Percentiles rank a stretch among this genome's conserved stretches.
These are phyloP conservation scores for Stomatorhinus walkeri DNA, from an alignment of 2,797 vertebrate species.

Conservation along the genomic window DNA sequence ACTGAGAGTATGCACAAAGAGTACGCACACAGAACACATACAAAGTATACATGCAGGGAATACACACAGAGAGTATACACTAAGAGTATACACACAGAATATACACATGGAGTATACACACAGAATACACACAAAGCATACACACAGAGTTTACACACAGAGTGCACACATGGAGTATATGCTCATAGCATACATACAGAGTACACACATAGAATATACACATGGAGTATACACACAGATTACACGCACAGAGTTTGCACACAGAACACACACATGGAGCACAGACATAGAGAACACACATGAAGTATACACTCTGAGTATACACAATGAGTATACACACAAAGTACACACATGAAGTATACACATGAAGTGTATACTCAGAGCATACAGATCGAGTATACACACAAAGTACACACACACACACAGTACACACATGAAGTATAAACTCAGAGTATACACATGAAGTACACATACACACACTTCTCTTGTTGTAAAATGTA, in stretches of 20 bases:
- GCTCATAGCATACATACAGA: too few relatives aligned
- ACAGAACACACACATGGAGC: background rate
- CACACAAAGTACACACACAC: background rate
- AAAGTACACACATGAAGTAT: too few relatives aligned
- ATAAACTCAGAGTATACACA: background rate
- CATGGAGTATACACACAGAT: background rate
- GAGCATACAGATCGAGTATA: background rate
- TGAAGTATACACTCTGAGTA: background rate
- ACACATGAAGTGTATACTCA: background rate
- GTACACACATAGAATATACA: background rate
- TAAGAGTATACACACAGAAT: background rate
- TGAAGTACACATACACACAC: background rate
- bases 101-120: background rate
- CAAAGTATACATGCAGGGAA: too few relatives aligned
- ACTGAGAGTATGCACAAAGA: too few relatives aligned
- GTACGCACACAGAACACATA: background rate
- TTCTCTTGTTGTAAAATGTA: background rate
- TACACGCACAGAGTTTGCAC: background rate
- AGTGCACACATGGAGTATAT: too few relatives aligned
- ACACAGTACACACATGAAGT: background rate
- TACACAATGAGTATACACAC: background rate
- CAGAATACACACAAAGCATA: too few relatives aligned
- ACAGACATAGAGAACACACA: background rate
- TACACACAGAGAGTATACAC: too few relatives aligned
- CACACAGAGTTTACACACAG: background rate